These are phyloP conservation scores for Mesembrinibis cayennensis DNA, from an alignment of 2,113 vertebrate species.

Conservation along the genomic window DNA sequence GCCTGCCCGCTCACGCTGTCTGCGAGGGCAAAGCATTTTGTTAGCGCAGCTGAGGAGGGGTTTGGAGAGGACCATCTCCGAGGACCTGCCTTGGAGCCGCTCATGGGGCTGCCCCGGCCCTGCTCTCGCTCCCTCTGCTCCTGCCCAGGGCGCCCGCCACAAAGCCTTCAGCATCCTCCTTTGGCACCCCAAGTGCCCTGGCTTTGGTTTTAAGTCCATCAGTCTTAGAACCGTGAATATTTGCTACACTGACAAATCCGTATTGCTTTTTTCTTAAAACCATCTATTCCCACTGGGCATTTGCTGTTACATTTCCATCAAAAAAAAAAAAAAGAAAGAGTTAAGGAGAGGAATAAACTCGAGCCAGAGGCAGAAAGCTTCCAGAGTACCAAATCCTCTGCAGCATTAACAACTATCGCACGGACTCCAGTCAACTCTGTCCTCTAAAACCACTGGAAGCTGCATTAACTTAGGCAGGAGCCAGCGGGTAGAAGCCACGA, in stretches of 20 bases:
- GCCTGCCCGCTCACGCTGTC: accelerated
- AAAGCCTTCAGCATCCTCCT: background rate
- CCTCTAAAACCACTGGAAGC: background rate
- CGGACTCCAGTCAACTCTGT: background rate
- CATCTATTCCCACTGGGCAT: background rate
- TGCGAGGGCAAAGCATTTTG: background rate
- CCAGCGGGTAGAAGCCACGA: background rate
- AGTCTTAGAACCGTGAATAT: background rate
- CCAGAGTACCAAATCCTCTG: background rate
- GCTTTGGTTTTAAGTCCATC: background rate
- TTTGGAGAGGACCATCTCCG: background rate
- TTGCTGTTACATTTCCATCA: background rate
- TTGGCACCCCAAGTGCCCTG: background rate
- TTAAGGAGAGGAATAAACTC: background rate
- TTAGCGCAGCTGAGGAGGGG: background rate
- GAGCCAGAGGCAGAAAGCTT: background rate
- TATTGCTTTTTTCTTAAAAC: background rate
- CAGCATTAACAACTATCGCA: background rate
- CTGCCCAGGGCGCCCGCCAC: background rate
- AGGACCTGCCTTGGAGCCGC: background rate
- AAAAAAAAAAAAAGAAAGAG: too few relatives aligned
- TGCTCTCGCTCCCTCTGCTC: background rate
- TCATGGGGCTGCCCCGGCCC: background rate
- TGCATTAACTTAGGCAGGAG: background rate
- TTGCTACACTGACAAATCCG: background rate